Base-by-base conservation (phyloP, 37 sponge, comb jelly and placozoan genomes). In the Ephydatia muelleri region DNA sequence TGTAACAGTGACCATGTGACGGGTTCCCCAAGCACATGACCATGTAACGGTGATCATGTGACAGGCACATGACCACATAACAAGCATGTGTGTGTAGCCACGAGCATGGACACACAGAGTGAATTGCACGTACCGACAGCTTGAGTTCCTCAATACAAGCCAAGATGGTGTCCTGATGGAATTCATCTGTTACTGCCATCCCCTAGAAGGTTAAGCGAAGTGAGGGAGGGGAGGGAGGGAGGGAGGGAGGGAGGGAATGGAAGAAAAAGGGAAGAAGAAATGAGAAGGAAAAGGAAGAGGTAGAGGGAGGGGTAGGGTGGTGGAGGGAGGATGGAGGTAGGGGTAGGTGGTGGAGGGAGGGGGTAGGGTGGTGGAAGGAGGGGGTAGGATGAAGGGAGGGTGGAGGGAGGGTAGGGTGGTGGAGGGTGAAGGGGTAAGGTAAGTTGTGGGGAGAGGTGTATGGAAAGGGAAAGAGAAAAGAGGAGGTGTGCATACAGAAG, bases 61-160 rank as follows among this genome's bases (percentile, higher is more conserved):
- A n/a, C n/a, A n/a, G n/a, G n/a, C n/a, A 29, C 74, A 80, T 1
- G 29, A 64, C 3, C 87, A 74, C 65, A 30, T 79, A 70, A n/a
- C n/a, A n/a, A n/a, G n/a, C n/a, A n/a, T n/a, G n/a, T n/a, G n/a
- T n/a, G n/a, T 65, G 67, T 65, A 23, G 75, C 21, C 23, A 25
- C 19, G 23, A 25, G 35, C 23, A 19, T 23, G 19, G 75, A 70
- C 57, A n/a, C n/a, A n/a, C n/a, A n/a, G n/a, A n/a, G n/a, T n/a
- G n/a, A n/a, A n/a, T n/a, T n/a, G n/a, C n/a, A n/a, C 90, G 86
- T n/a, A 25, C 21, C 23, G 21, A 19, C 21, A 25, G 68, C 57
- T 87, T 86, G 38, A 95, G 86, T 36, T 95, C 96, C 38, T 95
- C 70, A 75, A 95, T 67, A 37, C 93, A 91, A 75, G 89, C 91